Percentiles rank a stretch among this genome's conserved stretches.
These are phyloP conservation scores for Elaphurus davidianus DNA, from an alignment of 2,113 vertebrate genomes.

Conservation along the genomic window DNA sequence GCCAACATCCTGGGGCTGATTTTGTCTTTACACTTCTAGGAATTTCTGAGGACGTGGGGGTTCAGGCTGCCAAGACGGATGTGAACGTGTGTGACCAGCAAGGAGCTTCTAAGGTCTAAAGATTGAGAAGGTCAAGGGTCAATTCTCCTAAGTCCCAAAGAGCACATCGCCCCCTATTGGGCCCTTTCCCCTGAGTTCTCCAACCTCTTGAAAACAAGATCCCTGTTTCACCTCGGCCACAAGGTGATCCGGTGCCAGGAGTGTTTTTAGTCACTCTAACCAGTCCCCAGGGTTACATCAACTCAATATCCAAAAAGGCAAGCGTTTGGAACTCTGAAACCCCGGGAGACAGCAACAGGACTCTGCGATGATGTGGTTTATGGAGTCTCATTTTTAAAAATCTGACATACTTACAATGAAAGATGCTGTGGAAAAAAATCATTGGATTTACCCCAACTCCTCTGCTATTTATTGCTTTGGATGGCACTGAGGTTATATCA, in stretches of 20 bases:
- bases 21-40: slow-evolving; percentile 74
- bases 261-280: slow-evolving; percentile 35
- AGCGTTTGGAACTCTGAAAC: slow-evolving; percentile 39
- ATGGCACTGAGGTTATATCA: slow-evolving; percentile 59
- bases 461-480: slow-evolving; percentile 62
- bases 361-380: slow-evolving; percentile 64
- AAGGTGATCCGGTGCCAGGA: slow-evolving; percentile 39
- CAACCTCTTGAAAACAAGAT: slow-evolving; percentile 35
- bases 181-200: background rate
- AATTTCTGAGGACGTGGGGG: slow-evolving; percentile 56
- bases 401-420: slow-evolving; percentile 54
- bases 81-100: slow-evolving; percentile 10
- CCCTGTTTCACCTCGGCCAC: slow-evolving; percentile 45
- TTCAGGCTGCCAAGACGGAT: slow-evolving; percentile 43
- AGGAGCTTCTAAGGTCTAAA: background rate
- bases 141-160: background rate
- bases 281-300: slow-evolving; percentile 10
- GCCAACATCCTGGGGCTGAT: slow-evolving; percentile 63
- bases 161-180: background rate
- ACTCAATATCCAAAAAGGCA: slow-evolving; percentile 1
- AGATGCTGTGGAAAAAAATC: slow-evolving; percentile 51
- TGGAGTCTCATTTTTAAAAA: slow-evolving; percentile 62
- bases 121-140: slow-evolving; percentile 27
- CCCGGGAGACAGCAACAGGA: slow-evolving; percentile 7
- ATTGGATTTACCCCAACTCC: slow-evolving; percentile 45